Evolutionary conservation across 2,888 invertebrate species (phyloP), one percentile per base, ranked within the genome.

Genomic region (Tenodera sinensis): DNA sequence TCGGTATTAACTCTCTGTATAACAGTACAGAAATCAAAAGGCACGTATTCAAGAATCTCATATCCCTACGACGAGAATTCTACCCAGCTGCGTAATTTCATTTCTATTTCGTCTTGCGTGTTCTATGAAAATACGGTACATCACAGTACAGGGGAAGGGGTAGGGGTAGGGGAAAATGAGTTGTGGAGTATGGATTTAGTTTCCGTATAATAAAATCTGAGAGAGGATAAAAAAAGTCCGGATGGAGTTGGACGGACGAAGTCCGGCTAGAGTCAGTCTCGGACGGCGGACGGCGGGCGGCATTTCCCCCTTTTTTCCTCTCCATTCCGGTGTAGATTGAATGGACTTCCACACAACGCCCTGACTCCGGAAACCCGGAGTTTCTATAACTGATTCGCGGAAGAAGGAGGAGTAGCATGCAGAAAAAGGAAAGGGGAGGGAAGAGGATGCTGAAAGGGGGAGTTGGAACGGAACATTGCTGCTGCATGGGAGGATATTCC

Each of bases 191-290:
- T 71, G 54, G 25, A 71, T 71, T 71, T 71, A 71, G 54, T 71
- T 71, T 71, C 54, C 54, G 54, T 71, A 87, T 30, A 82, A 87
- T 82, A 87, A 87, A 81, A 87, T 34, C 84, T 84, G 42, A 83
- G 54, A 87, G 88, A 89, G 27, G 84, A 84, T 87, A 85, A 88
- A 89, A 30, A 89, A 89, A 88, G 71, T 82, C 88, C 85, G 83
- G 84, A 34, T 71, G 42, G 27, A 83, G 83, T 81, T 89, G 85
- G 88, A 88, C 84, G 85, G 47, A 88, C 88, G 89, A 88, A 89
- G 88, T 86, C 34, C 81, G 47, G 25, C 86, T 85, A 83, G 89
- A 89, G 81, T 90, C 88, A 89, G 81, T 90, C 88, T 88, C 28
- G 84, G 87, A 42, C 85, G 85, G 81, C 81, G 88, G 84, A 86